Conservation (phyloP, 2,888 invertebrate species). For the Acheta domesticus region DNA sequence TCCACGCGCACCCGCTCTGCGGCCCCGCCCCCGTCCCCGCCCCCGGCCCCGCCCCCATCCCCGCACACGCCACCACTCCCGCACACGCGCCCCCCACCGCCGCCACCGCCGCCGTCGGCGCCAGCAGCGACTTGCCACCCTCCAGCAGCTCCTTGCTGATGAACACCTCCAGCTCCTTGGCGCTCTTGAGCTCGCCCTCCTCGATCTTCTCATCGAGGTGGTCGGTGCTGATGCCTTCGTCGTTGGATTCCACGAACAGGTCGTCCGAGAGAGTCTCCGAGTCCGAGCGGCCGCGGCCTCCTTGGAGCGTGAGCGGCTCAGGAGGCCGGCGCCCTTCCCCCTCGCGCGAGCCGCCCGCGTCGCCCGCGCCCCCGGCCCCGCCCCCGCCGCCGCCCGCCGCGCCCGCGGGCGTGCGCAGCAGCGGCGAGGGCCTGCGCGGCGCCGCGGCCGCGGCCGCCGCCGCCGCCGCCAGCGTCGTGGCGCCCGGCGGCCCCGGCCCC, state of each 20-base stretch:
- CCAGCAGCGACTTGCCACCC: constrained; percentile 34
- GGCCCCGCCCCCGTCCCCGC: background rate
- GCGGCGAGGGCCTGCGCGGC: constrained; percentile 53
- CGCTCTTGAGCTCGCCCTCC: constrained; percentile 64
- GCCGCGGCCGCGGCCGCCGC: background rate
- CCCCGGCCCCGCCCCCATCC: background rate
- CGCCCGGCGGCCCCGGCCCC: constrained; percentile 50
- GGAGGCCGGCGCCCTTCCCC: constrained; percentile 29
- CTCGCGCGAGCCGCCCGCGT: background rate
- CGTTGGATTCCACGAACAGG: constrained; percentile 62
- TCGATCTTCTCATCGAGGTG: constrained; percentile 66
- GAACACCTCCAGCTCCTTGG: constrained; percentile 57
- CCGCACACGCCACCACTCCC: background rate
- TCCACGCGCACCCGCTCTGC: background rate
- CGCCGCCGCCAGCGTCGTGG: background rate
- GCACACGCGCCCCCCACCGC: constrained; percentile 25
- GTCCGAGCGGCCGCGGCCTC: constrained; percentile 60
- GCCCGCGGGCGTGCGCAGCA: constrained; percentile 58
- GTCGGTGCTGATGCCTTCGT: constrained; percentile 75
- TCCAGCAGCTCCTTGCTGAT: constrained; percentile 37
- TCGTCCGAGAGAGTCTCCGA: constrained; percentile 73
- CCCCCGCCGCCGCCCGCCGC: constrained; percentile 30
- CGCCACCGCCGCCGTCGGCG: constrained; percentile 24
- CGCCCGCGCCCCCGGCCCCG: background rate
- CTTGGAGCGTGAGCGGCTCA: constrained; percentile 35